These are phyloP conservation scores for Sialis lutaria DNA, from an alignment of 2,888 invertebrate species.

Conservation along the genomic window DNA sequence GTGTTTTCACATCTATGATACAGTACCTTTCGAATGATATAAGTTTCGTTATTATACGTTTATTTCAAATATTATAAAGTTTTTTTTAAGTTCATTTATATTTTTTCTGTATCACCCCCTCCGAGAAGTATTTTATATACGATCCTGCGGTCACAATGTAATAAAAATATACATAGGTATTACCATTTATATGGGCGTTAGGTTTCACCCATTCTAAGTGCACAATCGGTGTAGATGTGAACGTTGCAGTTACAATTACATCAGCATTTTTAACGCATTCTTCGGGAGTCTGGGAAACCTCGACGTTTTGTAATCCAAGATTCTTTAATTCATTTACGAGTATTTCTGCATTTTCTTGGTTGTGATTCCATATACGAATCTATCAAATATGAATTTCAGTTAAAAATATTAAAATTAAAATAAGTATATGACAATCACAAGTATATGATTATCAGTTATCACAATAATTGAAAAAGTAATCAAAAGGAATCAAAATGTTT, in stretches of 20 bases:
- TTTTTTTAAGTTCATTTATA: not conserved
- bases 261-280: constrained; percentile 37
- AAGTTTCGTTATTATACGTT: too few relatives aligned
- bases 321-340: constrained; percentile 21
- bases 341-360: constrained; percentile 18
- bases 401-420: not conserved
- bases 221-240: constrained; percentile 30
- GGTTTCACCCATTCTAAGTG: constrained; percentile 29
- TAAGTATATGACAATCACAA: not conserved
- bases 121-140: too few relatives aligned
- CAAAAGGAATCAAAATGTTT: too few relatives aligned
- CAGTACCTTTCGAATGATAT: too few relatives aligned
- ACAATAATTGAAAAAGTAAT: too few relatives aligned
- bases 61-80: not conserved
- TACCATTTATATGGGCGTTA: constrained; percentile 44
- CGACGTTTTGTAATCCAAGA: constrained; percentile 7
- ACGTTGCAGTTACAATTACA: constrained; percentile 42
- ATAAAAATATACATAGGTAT: too few relatives aligned
- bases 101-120: too few relatives aligned
- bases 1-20: not conserved
- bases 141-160: too few relatives aligned
- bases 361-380: constrained; percentile 38
- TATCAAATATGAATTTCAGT: constrained; percentile 12
- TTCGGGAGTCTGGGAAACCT: constrained; percentile 15
- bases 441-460: too few relatives aligned